These are phyloP conservation scores for Polyergus mexicanus DNA, from an alignment of 1,140 invertebrate species.

Conservation along the genomic window DNA sequence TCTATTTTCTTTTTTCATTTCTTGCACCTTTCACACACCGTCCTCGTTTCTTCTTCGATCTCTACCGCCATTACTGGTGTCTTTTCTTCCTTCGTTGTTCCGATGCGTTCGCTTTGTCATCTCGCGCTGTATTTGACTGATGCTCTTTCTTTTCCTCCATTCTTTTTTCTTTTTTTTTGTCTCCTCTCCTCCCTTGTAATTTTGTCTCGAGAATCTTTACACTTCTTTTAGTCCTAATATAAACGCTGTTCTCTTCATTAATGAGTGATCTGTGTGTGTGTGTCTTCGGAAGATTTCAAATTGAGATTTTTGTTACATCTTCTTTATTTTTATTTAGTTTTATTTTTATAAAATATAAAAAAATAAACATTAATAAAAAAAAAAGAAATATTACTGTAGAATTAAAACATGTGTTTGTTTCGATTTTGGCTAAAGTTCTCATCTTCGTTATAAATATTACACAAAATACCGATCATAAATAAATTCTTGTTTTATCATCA, in stretches of 20 bases:
- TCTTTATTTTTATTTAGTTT: neutral
- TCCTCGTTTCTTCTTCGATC: constrained; percentile 33
- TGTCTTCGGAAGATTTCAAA: neutral
- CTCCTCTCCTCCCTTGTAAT: constrained; percentile 37
- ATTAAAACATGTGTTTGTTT: too few species aligned
- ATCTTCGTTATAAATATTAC: too few species aligned
- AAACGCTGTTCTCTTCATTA: neutral
- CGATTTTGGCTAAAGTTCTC: too few species aligned
- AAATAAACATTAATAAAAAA: too few species aligned
- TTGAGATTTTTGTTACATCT: neutral
- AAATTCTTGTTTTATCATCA: constrained; percentile 30
- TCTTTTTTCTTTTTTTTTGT: constrained; percentile 35
- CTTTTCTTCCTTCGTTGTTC: constrained; percentile 39
- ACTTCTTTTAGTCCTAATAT: constrained; percentile 32
- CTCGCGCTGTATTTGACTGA: constrained; percentile 39
- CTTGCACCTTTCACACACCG: constrained; percentile 56
- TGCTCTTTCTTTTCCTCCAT: constrained; percentile 15
- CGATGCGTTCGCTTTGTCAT: constrained; percentile 30
- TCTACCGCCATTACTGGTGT: constrained; percentile 27
- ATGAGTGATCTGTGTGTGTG: neutral
- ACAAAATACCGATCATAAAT: too few species aligned
- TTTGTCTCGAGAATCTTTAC: constrained; percentile 41
- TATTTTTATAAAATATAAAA: neutral
- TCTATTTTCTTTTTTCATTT: constrained; percentile 3
- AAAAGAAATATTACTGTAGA: too few species aligned